Evolutionary conservation across 2,113 vertebrate species (phyloP).

Genomic region (Piprites chloris): DNA sequence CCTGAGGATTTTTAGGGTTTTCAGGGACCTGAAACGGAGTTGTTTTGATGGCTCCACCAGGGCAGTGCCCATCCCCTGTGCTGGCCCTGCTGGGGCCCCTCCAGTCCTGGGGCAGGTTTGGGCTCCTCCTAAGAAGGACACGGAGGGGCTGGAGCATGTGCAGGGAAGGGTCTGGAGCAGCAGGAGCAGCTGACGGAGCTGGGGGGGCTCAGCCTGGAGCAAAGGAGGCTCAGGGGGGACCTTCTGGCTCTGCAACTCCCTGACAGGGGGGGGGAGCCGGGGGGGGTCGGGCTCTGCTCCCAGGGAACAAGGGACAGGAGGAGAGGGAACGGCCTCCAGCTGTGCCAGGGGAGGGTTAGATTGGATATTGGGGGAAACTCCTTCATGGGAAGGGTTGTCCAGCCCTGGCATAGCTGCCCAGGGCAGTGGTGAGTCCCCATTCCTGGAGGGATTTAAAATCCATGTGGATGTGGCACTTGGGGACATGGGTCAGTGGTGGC

Average conservation of each 20-base stretch:
- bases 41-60: background rate
- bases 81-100: background rate
- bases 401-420: background rate
- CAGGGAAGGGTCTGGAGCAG: rapidly evolving
- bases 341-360: background rate
- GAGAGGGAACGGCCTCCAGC: background rate
- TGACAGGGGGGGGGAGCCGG: background rate
- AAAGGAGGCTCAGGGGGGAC: background rate
- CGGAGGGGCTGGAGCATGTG: rapidly evolving
- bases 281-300: background rate
- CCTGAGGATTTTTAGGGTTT: background rate
- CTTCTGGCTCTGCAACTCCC: background rate
- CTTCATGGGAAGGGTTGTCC: background rate
- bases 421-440: background rate
- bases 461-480: background rate
- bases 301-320: background rate
- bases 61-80: rapidly evolving
- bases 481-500: no score
- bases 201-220: background rate
- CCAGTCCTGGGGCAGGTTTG: background rate
- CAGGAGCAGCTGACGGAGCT: background rate
- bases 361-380: background rate
- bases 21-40: background rate
- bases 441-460: background rate
- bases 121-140: no score